These are phyloP conservation scores for Mystacides longicornis DNA, from an alignment of 2,888 invertebrate genomes.

Conservation along the genomic window DNA sequence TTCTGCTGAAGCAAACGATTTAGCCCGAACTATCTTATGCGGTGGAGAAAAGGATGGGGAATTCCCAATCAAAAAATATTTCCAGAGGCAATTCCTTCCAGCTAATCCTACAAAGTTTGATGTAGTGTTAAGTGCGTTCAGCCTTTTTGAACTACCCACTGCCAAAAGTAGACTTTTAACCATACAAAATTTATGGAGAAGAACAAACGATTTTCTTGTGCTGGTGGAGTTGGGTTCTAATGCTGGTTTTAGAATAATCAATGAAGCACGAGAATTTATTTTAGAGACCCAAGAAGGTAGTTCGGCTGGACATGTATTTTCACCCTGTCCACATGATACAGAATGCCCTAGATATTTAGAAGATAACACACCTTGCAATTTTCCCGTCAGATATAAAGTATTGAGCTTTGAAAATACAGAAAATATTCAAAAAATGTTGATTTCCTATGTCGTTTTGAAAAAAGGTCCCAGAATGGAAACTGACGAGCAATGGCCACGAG, in stretches of 20 bases:
- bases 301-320: slow-evolving; percentile 56
- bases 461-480: slow-evolving; percentile 55
- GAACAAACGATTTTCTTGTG: slow-evolving; percentile 73
- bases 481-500: slow-evolving; percentile 67
- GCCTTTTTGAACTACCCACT: slow-evolving; percentile 71
- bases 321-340: slow-evolving; percentile 82
- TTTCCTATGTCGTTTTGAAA: slow-evolving; percentile 73
- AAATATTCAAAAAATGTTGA: slow-evolving; percentile 47
- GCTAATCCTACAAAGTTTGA: slow-evolving; percentile 59
- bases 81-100: slow-evolving; percentile 77
- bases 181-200: slow-evolving; percentile 76
- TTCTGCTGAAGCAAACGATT: slow-evolving; percentile 73
- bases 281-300: slow-evolving; percentile 45
- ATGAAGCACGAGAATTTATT: slow-evolving; percentile 79
- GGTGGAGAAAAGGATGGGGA: slow-evolving; percentile 57
- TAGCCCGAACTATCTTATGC: slow-evolving; percentile 64
- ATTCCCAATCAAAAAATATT: slow-evolving; percentile 53
- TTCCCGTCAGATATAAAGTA: slow-evolving; percentile 55
- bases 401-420: slow-evolving; percentile 44
- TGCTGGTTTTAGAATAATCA: slow-evolving; percentile 72
- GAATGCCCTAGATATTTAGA: slow-evolving; percentile 64
- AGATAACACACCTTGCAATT: slow-evolving; percentile 71
- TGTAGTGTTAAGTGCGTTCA: slow-evolving; percentile 72
- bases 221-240: slow-evolving; percentile 78
- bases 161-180: slow-evolving; percentile 58